Evolutionary conservation across 2,113 vertebrate genomes (phyloP).

Genomic region (Daboia siamensis): DNA sequence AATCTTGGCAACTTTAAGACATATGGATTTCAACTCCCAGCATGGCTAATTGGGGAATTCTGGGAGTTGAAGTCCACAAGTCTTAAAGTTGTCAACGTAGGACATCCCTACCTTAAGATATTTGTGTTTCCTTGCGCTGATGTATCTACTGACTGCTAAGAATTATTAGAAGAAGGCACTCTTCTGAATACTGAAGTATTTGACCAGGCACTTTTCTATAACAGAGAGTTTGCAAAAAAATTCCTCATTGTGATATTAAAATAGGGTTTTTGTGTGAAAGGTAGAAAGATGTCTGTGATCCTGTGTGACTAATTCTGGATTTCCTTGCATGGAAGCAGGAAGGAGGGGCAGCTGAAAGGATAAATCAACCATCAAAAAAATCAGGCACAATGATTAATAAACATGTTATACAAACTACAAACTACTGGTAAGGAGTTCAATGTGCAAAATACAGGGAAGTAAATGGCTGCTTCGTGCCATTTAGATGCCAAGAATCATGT

Average conservation of each 20-base stretch:
- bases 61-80: too few species aligned
- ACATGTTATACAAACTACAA: neutral
- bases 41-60: too few species aligned
- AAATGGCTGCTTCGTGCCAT: neutral
- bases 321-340: neutral
- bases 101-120: neutral
- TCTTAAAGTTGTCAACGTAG: too few species aligned
- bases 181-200: neutral
- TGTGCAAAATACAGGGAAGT: neutral
- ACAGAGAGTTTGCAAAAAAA: neutral
- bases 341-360: neutral
- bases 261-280: neutral
- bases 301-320: neutral
- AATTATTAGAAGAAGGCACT: neutral
- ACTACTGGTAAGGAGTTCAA: neutral
- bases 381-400: neutral
- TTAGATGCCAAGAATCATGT: neutral
- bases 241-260: neutral
- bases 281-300: neutral
- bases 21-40: too few species aligned
- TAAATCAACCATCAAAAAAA: neutral
- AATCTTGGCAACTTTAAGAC: too few species aligned
- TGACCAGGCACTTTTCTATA: neutral
- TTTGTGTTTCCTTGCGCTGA: neutral
- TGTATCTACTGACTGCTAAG: neutral